A percentile compares a stretch with the other conserved stretches of the same genome.
These are phyloP conservation scores for Perithous albicinctus DNA, from an alignment of 2,888 invertebrate genomes.

Conservation along the genomic window DNA sequence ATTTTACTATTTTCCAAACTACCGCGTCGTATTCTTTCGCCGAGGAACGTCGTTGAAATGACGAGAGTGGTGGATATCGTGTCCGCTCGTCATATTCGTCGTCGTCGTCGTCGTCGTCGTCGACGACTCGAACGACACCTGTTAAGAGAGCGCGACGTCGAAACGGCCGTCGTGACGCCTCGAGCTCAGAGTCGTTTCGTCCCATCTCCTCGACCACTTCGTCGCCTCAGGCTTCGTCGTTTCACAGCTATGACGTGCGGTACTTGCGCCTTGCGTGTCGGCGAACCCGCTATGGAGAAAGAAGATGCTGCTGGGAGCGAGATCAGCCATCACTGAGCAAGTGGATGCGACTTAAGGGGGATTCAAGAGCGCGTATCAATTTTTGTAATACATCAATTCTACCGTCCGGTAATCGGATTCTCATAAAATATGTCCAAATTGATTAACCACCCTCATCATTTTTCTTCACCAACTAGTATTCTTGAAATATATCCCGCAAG, in stretches of 20 bases:
- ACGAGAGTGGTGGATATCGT: constrained; percentile 43
- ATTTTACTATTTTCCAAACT: background rate
- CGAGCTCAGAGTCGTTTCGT: constrained; percentile 36
- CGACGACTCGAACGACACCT: constrained; percentile 45
- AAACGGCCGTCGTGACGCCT: constrained; percentile 47
- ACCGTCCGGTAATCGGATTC: background rate
- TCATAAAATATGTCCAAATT: background rate
- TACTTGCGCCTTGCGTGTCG: constrained; percentile 18
- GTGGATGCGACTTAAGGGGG: background rate
- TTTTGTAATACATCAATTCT: background rate
- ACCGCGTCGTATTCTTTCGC: background rate
- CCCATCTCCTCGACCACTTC: constrained; percentile 36
- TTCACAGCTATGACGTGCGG: background rate
- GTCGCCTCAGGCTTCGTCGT: constrained; percentile 6
- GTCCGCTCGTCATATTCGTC: constrained; percentile 45
- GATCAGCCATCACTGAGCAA: background rate
- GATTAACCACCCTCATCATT: background rate
- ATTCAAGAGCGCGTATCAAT: background rate
- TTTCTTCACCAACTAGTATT: background rate
- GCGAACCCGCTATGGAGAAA: constrained; percentile 11
- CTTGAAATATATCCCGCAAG: too few species aligned
- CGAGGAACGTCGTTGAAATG: background rate
- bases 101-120: constrained; percentile 27
- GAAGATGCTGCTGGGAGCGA: constrained; percentile 9
- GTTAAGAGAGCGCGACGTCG: constrained; percentile 40